Percentiles rank a stretch among this genome's conserved stretches.
Conservation (phyloP, 2,113 vertebrate species). For the Mus pahari region DNA sequence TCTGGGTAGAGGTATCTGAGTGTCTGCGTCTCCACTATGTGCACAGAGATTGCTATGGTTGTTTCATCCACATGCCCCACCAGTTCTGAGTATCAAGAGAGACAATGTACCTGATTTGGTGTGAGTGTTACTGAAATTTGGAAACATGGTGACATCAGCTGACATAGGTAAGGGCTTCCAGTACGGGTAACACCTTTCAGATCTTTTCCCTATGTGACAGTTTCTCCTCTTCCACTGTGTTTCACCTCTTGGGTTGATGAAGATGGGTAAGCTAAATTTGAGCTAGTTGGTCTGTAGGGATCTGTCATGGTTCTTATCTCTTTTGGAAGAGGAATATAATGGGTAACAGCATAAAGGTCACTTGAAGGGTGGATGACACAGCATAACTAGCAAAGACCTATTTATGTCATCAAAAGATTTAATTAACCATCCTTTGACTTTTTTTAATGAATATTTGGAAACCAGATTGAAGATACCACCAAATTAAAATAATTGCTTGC, state of each 20-base stretch:
- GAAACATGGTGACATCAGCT: neutral
- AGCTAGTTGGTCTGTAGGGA: neutral
- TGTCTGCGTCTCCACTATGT: neutral
- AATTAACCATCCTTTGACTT: slow-evolving; percentile 58
- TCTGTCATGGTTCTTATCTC: neutral
- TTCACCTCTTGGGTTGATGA: neutral
- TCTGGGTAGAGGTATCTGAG: too few species aligned
- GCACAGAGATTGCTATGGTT: neutral
- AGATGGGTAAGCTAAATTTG: neutral
- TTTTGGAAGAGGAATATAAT: neutral
- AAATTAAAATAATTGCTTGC: slow-evolving; percentile 45
- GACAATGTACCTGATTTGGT: neutral
- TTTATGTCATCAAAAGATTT: slow-evolving; percentile 42
- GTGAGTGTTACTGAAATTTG: neutral
- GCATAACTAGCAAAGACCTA: slow-evolving; percentile 31
- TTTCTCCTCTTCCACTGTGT: neutral
- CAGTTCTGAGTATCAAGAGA: neutral
- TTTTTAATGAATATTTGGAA: slow-evolving; percentile 50
- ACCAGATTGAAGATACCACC: slow-evolving; percentile 15
- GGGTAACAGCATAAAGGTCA: slow-evolving; percentile 20
- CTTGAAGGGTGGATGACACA: slow-evolving; percentile 51
- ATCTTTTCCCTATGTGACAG: neutral
- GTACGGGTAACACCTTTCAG: accelerated
- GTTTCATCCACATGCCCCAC: neutral
- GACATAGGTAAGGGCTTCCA: neutral